Evolutionary conservation across 1,140 invertebrate species (phyloP).

Genomic region (Drosophila jambulina): DNA sequence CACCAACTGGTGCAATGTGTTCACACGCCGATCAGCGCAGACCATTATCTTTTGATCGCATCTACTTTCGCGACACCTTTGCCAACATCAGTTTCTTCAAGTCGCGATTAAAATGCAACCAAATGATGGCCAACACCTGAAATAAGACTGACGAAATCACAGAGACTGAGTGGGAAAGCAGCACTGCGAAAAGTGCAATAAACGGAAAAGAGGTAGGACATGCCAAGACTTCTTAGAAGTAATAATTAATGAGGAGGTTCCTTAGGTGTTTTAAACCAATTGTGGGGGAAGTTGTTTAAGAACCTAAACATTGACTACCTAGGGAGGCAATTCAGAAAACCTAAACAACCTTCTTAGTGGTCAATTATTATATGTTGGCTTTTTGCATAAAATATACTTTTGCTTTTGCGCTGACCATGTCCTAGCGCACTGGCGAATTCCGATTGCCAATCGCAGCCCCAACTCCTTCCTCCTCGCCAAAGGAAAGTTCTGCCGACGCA

Average conservation of each 20-base stretch:
- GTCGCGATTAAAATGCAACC: conserved; percentile 80
- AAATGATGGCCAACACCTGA: conserved; percentile 69
- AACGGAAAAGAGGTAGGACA: conserved; percentile 29
- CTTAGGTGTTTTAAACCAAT: neutral
- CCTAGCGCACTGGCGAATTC: conserved; percentile 48
- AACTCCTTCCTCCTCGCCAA: conserved; percentile 32
- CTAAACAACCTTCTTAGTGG: neutral
- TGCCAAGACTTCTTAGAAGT: neutral
- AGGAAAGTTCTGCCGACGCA: conserved; percentile 57
- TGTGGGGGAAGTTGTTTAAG: too few species aligned
- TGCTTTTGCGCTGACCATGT: conserved; percentile 65
- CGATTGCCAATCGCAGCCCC: neutral
- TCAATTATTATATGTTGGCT: neutral
- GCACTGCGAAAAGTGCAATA: conserved; percentile 32
- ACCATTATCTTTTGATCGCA: conserved; percentile 74
- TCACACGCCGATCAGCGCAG: conserved; percentile 64
- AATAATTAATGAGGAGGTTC: neutral
- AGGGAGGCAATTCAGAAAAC: too few species aligned
- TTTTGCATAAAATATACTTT: conserved; percentile 56
- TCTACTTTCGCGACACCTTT: conserved; percentile 83
- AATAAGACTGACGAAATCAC: conserved; percentile 61
- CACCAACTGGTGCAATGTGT: conserved; percentile 72
- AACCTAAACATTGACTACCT: too few species aligned
- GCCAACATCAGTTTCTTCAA: conserved; percentile 84
- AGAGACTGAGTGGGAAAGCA: conserved; percentile 34